Evolutionary conservation across 2,888 invertebrate genomes (phyloP).

Genomic region (Pseudoips prasinana): DNA sequence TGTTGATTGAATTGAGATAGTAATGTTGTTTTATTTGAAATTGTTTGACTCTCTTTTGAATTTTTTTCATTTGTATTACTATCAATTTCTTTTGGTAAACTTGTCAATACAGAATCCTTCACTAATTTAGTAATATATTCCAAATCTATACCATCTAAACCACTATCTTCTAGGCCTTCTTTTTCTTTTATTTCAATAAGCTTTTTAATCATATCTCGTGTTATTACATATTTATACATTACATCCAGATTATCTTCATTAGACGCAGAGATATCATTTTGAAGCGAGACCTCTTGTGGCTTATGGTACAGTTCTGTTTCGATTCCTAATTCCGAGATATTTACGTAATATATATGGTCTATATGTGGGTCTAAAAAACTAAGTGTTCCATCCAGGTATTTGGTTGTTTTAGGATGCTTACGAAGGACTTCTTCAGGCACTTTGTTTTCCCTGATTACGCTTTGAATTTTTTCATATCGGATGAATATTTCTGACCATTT

Average conservation of each 20-base stretch:
- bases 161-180: background rate
- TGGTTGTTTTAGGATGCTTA: conserved; percentile 1
- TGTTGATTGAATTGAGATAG: no score
- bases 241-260: no score
- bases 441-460: background rate
- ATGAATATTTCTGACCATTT: conserved; percentile 5
- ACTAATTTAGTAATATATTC: conserved; percentile 1
- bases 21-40: no score
- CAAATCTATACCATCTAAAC: background rate
- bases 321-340: no score
- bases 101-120: background rate
- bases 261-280: no score
- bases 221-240: background rate
- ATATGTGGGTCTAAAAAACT: conserved; percentile 8
- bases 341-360: no score
- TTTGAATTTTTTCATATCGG: conserved; percentile 9
- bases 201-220: conserved; percentile 1
- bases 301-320: no score
- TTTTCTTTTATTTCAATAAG: background rate
- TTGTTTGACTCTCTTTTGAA: no score
- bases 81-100: background rate
- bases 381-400: conserved; percentile 14
- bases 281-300: no score
- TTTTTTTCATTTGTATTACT: no score
- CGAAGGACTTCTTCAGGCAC: conserved; percentile 3